Evolutionary conservation across 2,797 vertebrate genomes (phyloP).

Genomic region (Scomberomorus guttatus): DNA sequence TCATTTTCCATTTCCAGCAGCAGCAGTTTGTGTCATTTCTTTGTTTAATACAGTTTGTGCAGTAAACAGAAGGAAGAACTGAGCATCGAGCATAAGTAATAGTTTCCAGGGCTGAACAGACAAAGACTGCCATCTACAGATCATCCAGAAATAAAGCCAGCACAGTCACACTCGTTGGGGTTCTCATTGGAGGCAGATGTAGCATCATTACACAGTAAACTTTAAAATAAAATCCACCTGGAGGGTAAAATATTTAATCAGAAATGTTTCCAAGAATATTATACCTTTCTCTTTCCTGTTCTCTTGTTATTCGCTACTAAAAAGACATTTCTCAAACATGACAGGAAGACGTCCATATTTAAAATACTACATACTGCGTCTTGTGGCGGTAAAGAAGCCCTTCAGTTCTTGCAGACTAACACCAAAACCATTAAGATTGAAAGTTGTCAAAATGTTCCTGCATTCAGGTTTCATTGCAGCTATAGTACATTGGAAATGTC

Average conservation of each 20-base stretch:
- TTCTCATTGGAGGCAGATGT: neutral
- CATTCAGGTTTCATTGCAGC: neutral
- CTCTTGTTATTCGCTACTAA: neutral
- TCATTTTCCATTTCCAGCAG: neutral
- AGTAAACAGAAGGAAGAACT: neutral
- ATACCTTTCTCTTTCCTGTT: neutral
- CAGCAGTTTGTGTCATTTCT: too few relatives aligned
- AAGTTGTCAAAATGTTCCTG: neutral
- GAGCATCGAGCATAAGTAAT: neutral
- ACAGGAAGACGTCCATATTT: neutral
- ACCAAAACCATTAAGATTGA: neutral
- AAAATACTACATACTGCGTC: neutral
- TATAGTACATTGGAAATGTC: neutral
- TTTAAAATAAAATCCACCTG: neutral
- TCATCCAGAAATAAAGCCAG: neutral
- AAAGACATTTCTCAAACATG: neutral
- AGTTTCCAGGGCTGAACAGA: neutral
- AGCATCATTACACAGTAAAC: neutral
- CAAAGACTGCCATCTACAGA: conserved; percentile 48
- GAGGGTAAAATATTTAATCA: neutral
- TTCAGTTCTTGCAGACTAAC: neutral
- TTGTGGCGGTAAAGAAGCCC: neutral
- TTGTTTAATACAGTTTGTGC: neutral
- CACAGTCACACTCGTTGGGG: neutral
- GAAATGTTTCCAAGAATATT: neutral